Evolutionary conservation across 2,888 invertebrate species (phyloP).

Genomic region (Agrotis puta): DNA sequence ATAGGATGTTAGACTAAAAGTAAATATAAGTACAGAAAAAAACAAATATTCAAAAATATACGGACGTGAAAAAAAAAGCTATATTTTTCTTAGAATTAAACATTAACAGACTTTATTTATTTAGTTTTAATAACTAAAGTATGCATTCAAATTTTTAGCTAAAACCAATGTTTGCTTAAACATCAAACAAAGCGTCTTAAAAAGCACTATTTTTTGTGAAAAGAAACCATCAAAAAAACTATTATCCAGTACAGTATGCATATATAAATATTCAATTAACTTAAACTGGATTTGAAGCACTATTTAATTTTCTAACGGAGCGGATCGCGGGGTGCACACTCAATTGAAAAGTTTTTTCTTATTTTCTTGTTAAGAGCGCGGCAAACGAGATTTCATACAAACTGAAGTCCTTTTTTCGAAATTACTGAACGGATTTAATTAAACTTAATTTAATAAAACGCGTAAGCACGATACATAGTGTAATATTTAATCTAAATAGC

Average conservation of each 20-base stretch:
- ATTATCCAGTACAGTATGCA: constrained; percentile 10
- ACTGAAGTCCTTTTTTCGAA: too few species aligned
- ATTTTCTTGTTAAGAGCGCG: constrained; percentile 14
- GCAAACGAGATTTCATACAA: too few species aligned
- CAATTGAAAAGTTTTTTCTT: constrained; percentile 28
- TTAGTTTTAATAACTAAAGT: too few species aligned
- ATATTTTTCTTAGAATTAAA: neutral
- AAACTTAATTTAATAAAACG: too few species aligned
- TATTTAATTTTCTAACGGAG: constrained; percentile 45
- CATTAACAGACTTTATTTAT: neutral
- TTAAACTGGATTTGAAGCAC: constrained; percentile 31
- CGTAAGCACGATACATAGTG: too few species aligned
- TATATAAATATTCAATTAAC: constrained; percentile 42
- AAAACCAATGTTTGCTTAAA: constrained; percentile 2
- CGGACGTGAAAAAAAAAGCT: neutral
- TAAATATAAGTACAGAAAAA: neutral
- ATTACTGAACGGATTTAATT: too few species aligned
- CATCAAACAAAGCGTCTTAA: neutral
- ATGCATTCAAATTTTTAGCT: too few species aligned
- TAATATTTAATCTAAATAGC: too few species aligned
- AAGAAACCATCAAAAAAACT: constrained; percentile 1
- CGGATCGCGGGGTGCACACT: constrained; percentile 14
- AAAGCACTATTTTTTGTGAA: neutral
- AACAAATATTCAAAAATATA: neutral
- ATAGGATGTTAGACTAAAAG: too few species aligned